Evolutionary conservation across 2,113 vertebrate genomes (phyloP).

Genomic region (Channa maculata): DNA sequence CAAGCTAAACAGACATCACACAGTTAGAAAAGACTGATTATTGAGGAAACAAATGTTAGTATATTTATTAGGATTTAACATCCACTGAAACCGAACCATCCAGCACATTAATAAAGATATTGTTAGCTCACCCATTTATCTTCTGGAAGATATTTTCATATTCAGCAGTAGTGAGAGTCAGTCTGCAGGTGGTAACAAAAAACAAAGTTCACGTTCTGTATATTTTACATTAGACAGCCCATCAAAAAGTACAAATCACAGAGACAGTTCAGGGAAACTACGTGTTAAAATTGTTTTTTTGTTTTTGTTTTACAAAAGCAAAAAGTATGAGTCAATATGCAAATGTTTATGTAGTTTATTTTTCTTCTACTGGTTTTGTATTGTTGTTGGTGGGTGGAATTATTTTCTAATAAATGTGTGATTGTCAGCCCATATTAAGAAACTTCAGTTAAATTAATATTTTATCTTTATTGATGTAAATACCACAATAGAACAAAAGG

Average conservation of each 20-base stretch:
- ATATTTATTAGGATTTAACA: not conserved
- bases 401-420: too few species aligned
- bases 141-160: constrained; percentile 83
- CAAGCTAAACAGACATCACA: constrained; percentile 63
- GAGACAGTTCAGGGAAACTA: not conserved
- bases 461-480: not conserved
- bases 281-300: not conserved
- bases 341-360: too few species aligned
- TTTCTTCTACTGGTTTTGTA: too few species aligned
- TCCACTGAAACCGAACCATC: not conserved
- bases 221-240: not conserved
- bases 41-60: not conserved
- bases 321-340: not conserved
- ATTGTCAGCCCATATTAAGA: too few species aligned
- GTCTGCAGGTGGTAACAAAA: constrained; percentile 58
- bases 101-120: not conserved
- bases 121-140: constrained; percentile 82
- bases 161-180: constrained; percentile 76
- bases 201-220: not conserved
- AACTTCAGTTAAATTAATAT: not conserved
- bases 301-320: not conserved
- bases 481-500: not conserved
- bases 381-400: too few species aligned
- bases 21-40: not conserved
- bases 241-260: not conserved